Base-by-base conservation (phyloP, 2,113 vertebrate genomes). In the Myotis davidii region DNA sequence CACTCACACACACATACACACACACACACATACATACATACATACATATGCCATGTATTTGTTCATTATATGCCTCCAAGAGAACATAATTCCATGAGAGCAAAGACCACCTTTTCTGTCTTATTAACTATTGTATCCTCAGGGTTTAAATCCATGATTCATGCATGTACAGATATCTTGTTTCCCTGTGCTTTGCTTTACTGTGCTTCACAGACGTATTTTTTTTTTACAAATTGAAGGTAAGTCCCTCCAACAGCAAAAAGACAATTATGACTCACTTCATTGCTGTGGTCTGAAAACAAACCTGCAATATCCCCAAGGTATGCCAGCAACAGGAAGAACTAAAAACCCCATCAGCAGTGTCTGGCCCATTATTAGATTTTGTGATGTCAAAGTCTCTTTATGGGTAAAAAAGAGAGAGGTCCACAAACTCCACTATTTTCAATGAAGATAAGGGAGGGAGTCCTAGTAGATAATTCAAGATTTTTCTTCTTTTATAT, bases 401-500 rank as follows among this genome's bases (percentile, higher is more conserved):
- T 65, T 42, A 73, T 16, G 10, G 21, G n/a, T 23, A 23, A 79
- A 78, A 92, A 76, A 74, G 3, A 65, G 25, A 5, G 3, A 12
- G 12, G 3, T 23, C n/a, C 13, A 20, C 14, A 86, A 86, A 88
- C 23, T 76, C 21, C 78, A 42, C 2, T 5, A 9, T 9, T 52
- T 56, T 70, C 52, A 39, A 27, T 61, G 16, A 18, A 95, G 12
- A 72, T 74, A 70, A 70, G 10, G 3, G 48, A 87, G 32, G 7
- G 39, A 42, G 64, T 86, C 34, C 16, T 61, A 69, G 23, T 56
- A 56, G 54, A 56, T 3, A 79, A 74, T 29, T 81, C 14, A 72
- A 92, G n/a, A 85, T 32, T 29, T 87, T 89, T 78, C 59, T 90
- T 87, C 82, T 61, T 76, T 76, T 77, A 5, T n/a, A 67, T 64